phyloP scores from a whole-genome alignment of 2,888 invertebrate species.

The Heliconius hortense region DNA sequence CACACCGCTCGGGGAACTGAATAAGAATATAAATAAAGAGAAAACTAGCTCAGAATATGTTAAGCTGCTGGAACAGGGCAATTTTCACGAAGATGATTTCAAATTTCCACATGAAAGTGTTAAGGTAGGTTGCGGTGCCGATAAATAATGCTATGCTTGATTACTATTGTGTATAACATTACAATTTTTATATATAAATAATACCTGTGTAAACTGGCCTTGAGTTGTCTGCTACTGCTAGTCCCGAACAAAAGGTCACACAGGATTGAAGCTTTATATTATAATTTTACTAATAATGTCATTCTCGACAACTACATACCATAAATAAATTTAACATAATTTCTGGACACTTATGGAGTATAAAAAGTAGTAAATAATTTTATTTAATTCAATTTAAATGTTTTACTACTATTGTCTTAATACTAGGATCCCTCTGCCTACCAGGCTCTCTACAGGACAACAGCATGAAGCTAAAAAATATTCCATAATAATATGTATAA shows the following conservation, averaged over 20 bases:
- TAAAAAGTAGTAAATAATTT: background rate
- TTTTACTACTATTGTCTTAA: too few relatives aligned
- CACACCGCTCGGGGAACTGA: conserved; percentile 72
- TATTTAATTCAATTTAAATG: too few relatives aligned
- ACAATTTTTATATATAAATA: background rate
- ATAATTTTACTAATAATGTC: background rate
- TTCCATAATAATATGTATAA: background rate
- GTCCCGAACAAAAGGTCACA: conserved; percentile 23
- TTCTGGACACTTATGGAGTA: background rate
- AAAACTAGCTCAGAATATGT: conserved; percentile 69
- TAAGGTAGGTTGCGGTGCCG: conserved; percentile 52
- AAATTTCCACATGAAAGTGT: conserved; percentile 80
- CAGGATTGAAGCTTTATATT: conserved; percentile 10
- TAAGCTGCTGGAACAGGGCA: conserved; percentile 65
- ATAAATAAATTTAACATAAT: background rate
- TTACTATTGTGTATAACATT: background rate
- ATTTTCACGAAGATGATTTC: conserved; percentile 66
- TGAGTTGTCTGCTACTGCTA: conserved; percentile 49
- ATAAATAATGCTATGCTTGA: background rate
- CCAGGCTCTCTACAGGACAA: too few relatives aligned
- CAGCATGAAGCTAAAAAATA: too few relatives aligned
- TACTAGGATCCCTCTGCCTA: too few relatives aligned
- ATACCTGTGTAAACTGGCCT: conserved; percentile 46
- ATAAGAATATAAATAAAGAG: conserved; percentile 67
- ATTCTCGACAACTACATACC: background rate